These are phyloP conservation scores for Neodontobutis hainanensis DNA, from an alignment of 2,113 vertebrate species.

Conservation along the genomic window DNA sequence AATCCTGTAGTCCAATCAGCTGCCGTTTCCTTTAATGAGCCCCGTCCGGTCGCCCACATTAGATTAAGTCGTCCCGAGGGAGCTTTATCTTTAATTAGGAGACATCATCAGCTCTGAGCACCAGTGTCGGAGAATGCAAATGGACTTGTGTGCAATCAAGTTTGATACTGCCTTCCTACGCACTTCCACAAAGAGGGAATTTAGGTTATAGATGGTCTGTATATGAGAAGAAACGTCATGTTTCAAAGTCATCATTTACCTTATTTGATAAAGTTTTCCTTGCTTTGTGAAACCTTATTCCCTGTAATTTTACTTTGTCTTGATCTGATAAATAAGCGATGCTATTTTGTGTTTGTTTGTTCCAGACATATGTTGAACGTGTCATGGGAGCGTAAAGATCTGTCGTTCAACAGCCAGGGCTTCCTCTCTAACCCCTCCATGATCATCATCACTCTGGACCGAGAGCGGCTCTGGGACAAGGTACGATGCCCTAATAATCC, in stretches of 20 bases:
- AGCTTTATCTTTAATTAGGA: constrained; percentile 69
- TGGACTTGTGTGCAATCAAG: constrained; percentile 1
- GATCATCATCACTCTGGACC: constrained; percentile 91
- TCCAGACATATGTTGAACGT: constrained; percentile 92
- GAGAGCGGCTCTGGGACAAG: constrained; percentile 96
- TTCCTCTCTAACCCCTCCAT: constrained; percentile 92
- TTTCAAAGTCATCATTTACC: too few relatives aligned
- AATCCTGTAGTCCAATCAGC: constrained; percentile 45
- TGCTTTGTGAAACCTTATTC: neutral
- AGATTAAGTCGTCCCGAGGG: constrained; percentile 57
- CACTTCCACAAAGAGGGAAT: too few relatives aligned
- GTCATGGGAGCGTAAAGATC: constrained; percentile 92
- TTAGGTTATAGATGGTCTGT: too few relatives aligned
- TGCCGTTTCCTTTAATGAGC: constrained; percentile 59
- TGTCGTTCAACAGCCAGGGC: constrained; percentile 93
- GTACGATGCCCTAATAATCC: too few relatives aligned
- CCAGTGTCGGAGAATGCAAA: constrained; percentile 51
- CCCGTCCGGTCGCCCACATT: constrained; percentile 52
- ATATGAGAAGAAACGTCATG: too few relatives aligned
- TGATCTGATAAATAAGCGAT: too few relatives aligned
- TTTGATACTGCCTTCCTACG: too few relatives aligned
- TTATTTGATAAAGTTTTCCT: too few relatives aligned
- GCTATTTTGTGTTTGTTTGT: neutral
- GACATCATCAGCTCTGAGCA: constrained; percentile 38
- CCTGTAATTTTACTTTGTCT: too few relatives aligned